These are phyloP conservation scores for Marasmarcha lunaedactyla DNA, from an alignment of 2,888 invertebrate genomes.

Conservation along the genomic window DNA sequence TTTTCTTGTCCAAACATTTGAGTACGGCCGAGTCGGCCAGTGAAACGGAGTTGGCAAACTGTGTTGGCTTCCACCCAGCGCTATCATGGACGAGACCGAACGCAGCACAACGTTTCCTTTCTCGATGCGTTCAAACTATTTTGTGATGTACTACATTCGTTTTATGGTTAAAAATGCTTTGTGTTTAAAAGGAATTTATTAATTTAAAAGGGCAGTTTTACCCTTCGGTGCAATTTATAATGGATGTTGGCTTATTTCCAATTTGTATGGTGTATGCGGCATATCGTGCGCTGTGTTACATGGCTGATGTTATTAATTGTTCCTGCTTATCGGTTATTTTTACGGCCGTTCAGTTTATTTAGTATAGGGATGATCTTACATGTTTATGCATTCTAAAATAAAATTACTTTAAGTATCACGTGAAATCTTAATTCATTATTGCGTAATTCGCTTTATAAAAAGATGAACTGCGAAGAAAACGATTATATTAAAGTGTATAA, in stretches of 20 bases:
- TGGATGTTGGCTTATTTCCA: constrained; percentile 42
- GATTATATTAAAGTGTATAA: too few relatives aligned
- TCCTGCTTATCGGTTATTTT: too few relatives aligned
- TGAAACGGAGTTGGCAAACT: constrained; percentile 29
- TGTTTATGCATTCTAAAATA: too few relatives aligned
- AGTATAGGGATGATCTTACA: too few relatives aligned
- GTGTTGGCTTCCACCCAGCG: constrained; percentile 28
- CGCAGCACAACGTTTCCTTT: constrained; percentile 27
- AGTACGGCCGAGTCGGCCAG: neutral
- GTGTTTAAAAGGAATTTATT: constrained; percentile 19
- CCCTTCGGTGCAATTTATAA: constrained; percentile 46
- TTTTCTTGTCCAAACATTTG: too few relatives aligned
- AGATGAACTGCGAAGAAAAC: too few relatives aligned
- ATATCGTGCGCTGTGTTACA: neutral
- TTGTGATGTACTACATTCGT: neutral
- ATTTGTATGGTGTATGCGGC: constrained; percentile 23
- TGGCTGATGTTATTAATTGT: too few relatives aligned
- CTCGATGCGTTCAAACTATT: constrained; percentile 5
- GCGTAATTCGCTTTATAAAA: too few relatives aligned
- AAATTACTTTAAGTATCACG: too few relatives aligned
- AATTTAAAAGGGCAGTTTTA: constrained; percentile 31
- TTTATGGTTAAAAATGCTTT: neutral
- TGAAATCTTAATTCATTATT: too few relatives aligned
- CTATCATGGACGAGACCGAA: constrained; percentile 24
- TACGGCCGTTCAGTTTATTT: too few relatives aligned